phyloP scores from a whole-genome alignment of 2,113 vertebrate species.

The Podarcis cretensis region DNA sequence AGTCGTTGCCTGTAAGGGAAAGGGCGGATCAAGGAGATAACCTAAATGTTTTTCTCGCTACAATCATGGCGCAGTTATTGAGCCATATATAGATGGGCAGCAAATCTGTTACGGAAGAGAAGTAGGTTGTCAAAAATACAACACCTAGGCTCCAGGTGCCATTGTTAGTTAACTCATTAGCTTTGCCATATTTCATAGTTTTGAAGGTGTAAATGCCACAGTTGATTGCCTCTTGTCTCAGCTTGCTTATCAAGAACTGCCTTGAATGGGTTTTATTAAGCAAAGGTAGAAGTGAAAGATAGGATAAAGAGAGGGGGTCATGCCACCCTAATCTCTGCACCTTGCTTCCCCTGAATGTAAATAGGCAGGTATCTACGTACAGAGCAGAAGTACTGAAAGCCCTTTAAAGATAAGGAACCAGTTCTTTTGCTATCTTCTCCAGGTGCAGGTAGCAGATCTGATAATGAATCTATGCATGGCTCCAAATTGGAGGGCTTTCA shows the following conservation, averaged over 20 bases:
- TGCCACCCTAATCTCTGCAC: neutral
- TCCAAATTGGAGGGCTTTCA: neutral
- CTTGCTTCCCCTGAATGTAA: neutral
- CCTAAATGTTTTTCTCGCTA: neutral
- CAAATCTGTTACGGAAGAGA: neutral
- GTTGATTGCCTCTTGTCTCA: neutral
- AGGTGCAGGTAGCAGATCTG: neutral
- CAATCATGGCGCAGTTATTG: neutral
- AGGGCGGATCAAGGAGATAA: slow-evolving; percentile 5
- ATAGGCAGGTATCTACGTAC: neutral
- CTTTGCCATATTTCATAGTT: neutral
- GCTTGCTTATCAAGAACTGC: neutral
- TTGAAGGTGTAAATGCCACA: neutral
- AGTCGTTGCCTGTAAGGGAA: neutral
- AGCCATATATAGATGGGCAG: neutral
- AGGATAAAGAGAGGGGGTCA: neutral
- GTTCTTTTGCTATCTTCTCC: neutral
- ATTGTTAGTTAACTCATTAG: neutral
- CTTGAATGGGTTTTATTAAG: neutral
- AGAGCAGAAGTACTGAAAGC: neutral
- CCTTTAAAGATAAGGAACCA: neutral
- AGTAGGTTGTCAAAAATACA: neutral
- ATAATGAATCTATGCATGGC: neutral
- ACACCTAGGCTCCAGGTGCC: neutral
- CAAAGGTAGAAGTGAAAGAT: neutral